phyloP scores from a whole-genome alignment of 2,113 vertebrate genomes.

The Chaenocephalus aceratus region DNA sequence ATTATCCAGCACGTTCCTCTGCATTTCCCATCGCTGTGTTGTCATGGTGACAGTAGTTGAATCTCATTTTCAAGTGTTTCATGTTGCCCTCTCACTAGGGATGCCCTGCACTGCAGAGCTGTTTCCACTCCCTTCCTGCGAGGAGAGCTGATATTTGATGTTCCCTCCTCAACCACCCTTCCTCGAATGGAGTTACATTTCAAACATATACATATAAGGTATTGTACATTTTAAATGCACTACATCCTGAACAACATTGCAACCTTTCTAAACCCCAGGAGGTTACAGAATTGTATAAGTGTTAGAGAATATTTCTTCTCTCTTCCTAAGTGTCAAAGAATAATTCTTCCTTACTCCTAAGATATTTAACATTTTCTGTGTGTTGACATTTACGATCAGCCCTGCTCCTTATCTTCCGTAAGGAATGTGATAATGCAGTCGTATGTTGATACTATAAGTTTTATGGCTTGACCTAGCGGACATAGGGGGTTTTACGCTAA shows the following conservation, averaged over 20 bases:
- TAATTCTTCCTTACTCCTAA: no score
- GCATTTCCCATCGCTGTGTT: conserved; percentile 3
- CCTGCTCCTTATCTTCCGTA: no score
- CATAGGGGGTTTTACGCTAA: no score
- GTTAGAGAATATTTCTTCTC: no score
- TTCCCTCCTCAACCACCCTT: neutral
- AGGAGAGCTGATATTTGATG: neutral
- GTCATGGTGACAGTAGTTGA: conserved; percentile 23
- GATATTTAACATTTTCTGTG: no score
- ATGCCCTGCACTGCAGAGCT: neutral
- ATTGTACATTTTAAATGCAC: neutral
- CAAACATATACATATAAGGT: neutral
- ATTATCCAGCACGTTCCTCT: neutral
- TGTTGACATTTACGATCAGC: no score
- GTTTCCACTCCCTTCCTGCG: neutral
- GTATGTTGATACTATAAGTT: no score
- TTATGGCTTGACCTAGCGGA: no score
- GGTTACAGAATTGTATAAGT: neutral
- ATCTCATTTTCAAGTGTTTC: neutral
- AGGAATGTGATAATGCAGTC: no score
- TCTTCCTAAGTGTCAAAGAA: no score
- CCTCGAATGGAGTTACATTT: neutral
- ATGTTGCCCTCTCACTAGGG: neutral
- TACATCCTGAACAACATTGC: neutral
- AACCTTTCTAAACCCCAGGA: neutral